Percentiles rank a stretch among this genome's conserved stretches.
Evolutionary conservation across 2,113 vertebrate species (phyloP).

Genomic region (Hippoglossus stenolepis): DNA sequence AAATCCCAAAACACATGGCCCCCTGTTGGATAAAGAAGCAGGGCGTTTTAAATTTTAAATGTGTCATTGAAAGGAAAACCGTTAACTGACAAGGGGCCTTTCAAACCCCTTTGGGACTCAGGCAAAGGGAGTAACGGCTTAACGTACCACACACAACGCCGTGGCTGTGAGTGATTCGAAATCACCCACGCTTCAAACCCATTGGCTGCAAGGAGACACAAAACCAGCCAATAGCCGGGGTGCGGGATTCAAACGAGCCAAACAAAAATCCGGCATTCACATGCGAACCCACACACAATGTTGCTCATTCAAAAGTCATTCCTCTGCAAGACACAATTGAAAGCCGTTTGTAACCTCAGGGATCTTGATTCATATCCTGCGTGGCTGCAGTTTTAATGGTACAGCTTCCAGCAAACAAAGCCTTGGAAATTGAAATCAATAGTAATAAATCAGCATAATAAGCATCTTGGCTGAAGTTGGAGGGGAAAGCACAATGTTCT

Average conservation of each 20-base stretch:
- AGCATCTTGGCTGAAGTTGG: slow-evolving; percentile 57
- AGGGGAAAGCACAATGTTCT: slow-evolving; percentile 45
- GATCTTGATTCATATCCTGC: slow-evolving; percentile 67
- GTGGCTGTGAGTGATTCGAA: slow-evolving; percentile 58
- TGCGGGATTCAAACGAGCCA: slow-evolving; percentile 59
- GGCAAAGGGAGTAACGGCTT: slow-evolving; percentile 58
- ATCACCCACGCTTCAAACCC: slow-evolving; percentile 23
- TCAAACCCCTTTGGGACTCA: slow-evolving; percentile 45
- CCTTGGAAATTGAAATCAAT: slow-evolving; percentile 78
- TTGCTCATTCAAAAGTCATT: slow-evolving; percentile 60
- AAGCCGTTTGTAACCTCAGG: slow-evolving; percentile 68
- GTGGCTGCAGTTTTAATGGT: slow-evolving; percentile 65
- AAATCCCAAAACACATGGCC: slow-evolving; percentile 44
- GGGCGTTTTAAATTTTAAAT: slow-evolving; percentile 76
- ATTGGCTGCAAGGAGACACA: slow-evolving; percentile 55
- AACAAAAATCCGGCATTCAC: slow-evolving; percentile 30
- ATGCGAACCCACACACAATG: background rate
- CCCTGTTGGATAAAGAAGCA: slow-evolving; percentile 22
- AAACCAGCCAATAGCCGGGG: slow-evolving; percentile 51
- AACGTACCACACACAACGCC: slow-evolving; percentile 54
- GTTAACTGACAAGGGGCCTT: slow-evolving; percentile 50
- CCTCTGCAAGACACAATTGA: slow-evolving; percentile 57
- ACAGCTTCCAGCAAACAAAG: slow-evolving; percentile 67
- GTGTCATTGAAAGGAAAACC: slow-evolving; percentile 52
- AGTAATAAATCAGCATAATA: slow-evolving; percentile 79